These are phyloP conservation scores for Antheraea yamamai DNA, from an alignment of 2,888 invertebrate species.

Conservation along the genomic window DNA sequence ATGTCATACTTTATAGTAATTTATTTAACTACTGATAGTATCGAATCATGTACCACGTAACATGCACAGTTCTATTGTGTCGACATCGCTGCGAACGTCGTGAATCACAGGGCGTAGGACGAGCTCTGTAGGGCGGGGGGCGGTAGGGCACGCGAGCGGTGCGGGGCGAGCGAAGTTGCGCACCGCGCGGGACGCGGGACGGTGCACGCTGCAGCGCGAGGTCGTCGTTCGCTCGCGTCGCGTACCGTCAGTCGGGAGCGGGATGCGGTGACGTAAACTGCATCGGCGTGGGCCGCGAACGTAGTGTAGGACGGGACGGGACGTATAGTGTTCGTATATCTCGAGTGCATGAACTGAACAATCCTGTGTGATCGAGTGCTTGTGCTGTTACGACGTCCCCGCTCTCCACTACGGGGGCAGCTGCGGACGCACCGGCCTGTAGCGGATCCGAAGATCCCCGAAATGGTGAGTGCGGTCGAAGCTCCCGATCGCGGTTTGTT, in stretches of 20 bases:
- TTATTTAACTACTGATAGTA: neutral
- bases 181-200: slow-evolving; percentile 64
- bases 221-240: slow-evolving; percentile 76
- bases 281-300: slow-evolving; percentile 78
- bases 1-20: neutral
- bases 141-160: slow-evolving; percentile 47
- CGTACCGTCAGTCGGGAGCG: slow-evolving; percentile 78
- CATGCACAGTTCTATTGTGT: neutral
- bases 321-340: slow-evolving; percentile 71
- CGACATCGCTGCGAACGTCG: slow-evolving; percentile 31
- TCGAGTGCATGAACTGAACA: slow-evolving; percentile 63
- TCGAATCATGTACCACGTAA: neutral
- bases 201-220: slow-evolving; percentile 80
- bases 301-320: slow-evolving; percentile 81
- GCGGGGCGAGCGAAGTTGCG: slow-evolving; percentile 46
- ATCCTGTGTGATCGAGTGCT: slow-evolving; percentile 65
- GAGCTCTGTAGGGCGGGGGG: slow-evolving; percentile 43
- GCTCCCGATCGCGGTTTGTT: slow-evolving; percentile 78
- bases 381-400: slow-evolving; percentile 71
- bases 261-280: slow-evolving; percentile 82
- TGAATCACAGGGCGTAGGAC: slow-evolving; percentile 77
- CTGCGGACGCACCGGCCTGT: slow-evolving; percentile 54
- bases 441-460: slow-evolving; percentile 67
- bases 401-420: slow-evolving; percentile 75
- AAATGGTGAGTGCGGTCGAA: slow-evolving; percentile 82